Evolutionary conservation across 2,797 vertebrate species (phyloP), one percentile per base, ranked within the genome.

Genomic region (Chaetophractus vellerosus): DNA sequence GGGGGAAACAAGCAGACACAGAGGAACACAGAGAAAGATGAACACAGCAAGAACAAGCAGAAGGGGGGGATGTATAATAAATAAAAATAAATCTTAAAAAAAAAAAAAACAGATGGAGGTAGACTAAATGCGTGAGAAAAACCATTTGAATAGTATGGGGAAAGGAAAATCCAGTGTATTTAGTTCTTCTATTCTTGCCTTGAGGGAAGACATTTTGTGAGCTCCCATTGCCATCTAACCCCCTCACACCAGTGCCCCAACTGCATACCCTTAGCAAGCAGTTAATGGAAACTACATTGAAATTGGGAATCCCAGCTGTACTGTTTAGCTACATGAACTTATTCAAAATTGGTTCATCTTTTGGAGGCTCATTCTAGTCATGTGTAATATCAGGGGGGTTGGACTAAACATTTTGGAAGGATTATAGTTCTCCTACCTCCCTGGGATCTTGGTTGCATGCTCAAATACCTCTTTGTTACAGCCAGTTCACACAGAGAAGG

Each of bases 341-440:
- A 4, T 28, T 91, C 75, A 69, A 72, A 88, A 72, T 76, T 66
- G 16, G 23, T 69, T 92, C 75, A 52, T 63, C 19, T 57, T 52
- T 68, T 24, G n/a, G 31, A 57, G 15, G 26, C 10, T 81, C 84
- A 23, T 7, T 71, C 38, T 94, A 48, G 16, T 18, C 24, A 38
- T 88, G 38, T 72, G 19, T 76, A 96, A 88, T 71, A 63, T 91
- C 72, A 91, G 33, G 33, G 16, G 55, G 33, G 5, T 45, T 76
- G 8, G 23, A 72, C n/a, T 48, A 61, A 89, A 52, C 15, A 69
- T 79, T 36, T 72, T 78, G 41, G 41, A 88, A 95, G 26, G 69
- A 55, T 33, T 23, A 63, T n/a, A 38, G 7, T 82, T 86, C 75
- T 91, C 79, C 74, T n/a, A 23, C 6, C 45, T 80, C 33, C 45